phyloP scores from a whole-genome alignment of 2,113 vertebrate genomes.

The Prochilodus magdalenae region DNA sequence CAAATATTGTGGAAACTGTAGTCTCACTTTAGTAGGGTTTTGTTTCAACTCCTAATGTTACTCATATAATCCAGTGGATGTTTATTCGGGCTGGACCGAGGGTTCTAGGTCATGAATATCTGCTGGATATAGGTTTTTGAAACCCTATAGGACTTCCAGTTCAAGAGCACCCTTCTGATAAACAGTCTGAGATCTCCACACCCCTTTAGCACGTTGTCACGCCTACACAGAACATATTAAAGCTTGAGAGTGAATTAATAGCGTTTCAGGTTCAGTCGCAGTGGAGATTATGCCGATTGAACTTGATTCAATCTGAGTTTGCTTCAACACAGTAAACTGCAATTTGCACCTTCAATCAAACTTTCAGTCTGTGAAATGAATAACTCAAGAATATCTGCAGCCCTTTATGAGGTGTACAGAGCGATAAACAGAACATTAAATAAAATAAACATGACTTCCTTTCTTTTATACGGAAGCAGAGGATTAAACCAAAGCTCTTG shows the following conservation, averaged over 20 bases:
- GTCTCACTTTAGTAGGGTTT: too few relatives aligned
- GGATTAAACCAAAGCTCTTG: neutral
- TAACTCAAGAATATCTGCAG: neutral
- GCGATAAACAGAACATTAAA: neutral
- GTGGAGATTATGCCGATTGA: neutral
- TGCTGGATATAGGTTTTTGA: too few relatives aligned
- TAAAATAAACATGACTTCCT: neutral
- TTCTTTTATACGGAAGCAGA: neutral
- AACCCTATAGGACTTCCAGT: too few relatives aligned
- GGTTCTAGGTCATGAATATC: too few relatives aligned
- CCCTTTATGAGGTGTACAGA: neutral
- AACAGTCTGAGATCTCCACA: neutral
- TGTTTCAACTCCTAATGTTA: too few relatives aligned
- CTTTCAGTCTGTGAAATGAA: conserved; percentile 21
- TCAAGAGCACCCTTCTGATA: too few relatives aligned
- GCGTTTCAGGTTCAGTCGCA: neutral
- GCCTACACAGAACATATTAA: neutral
- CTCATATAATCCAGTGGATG: too few relatives aligned
- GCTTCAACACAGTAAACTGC: conserved; percentile 26
- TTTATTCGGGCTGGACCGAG: too few relatives aligned
- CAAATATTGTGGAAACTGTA: too few relatives aligned
- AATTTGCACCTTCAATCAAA: conserved; percentile 22
- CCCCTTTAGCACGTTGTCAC: too few relatives aligned
- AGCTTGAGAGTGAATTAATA: neutral
- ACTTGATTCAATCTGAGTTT: neutral